phyloP scores from a whole-genome alignment of 2,888 invertebrate genomes.

The Tortricodes alternella region DNA sequence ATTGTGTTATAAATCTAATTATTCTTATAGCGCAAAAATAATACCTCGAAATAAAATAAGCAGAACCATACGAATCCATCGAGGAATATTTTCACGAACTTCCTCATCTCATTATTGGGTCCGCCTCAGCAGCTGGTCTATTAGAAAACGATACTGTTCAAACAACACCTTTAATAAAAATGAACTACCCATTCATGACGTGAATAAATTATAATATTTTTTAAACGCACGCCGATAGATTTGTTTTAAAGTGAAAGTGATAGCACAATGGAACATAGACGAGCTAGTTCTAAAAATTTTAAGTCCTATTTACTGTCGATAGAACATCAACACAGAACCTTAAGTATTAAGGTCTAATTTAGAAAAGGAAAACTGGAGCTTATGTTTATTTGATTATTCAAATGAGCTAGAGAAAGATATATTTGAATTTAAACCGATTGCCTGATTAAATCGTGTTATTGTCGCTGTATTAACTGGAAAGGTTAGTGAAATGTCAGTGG shows the following conservation, averaged over 20 bases:
- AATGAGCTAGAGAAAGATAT: not conserved
- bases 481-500: conserved; percentile 13
- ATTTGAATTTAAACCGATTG: conserved; percentile 2
- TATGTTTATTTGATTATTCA: not conserved
- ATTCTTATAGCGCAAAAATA: no score
- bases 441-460: conserved; percentile 14
- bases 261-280: conserved; percentile 31
- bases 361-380: not conserved
- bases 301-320: not conserved
- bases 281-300: conserved; percentile 27
- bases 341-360: not conserved
- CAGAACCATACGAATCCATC: no score
- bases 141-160: not conserved
- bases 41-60: no score
- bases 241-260: conserved; percentile 46
- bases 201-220: conserved; percentile 31
- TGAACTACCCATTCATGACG: conserved; percentile 4
- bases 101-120: no score
- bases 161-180: not conserved
- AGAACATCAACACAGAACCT: not conserved
- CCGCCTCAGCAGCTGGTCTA: not conserved
- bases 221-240: conserved; percentile 31
- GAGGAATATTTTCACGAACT: not conserved
- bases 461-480: conserved; percentile 14
- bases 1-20: no score